Evolutionary conservation across 2,888 invertebrate species (phyloP), one percentile per base, ranked within the genome.

Genomic region (Ennomos fuscantarius): DNA sequence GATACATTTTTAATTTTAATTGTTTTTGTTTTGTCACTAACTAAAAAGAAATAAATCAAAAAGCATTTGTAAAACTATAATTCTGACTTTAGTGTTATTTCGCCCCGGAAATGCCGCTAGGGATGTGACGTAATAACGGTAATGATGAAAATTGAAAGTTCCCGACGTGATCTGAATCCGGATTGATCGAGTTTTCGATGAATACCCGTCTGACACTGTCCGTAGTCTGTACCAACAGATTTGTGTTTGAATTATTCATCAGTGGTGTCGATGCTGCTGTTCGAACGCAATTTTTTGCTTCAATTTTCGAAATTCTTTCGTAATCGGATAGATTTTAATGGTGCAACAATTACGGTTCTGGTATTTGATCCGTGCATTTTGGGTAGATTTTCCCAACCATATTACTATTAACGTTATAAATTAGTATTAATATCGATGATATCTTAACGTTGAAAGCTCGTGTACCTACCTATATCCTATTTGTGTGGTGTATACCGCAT

Each of bases 221-320:
- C 66, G 66, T 68, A 70, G 46, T 60, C 51, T 63, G 69, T 68
- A 71, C 69, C 72, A 70, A 76, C 79, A 77, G 76, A 82, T 82
- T 81, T 79, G 66, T 74, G 58, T 79, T 73, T 85, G 81, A 84
- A 84, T 82, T 77, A 84, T 84, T 84, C 80, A 82, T 79, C 62
- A 62, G 74, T 72, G 74, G 72, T 79, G 78, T 66, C 72, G 67
- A 74, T 68, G 58, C 61, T 65, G 59, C 63, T 71, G 52, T 65
- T 73, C 64, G 70, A 70, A 60, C 63, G 70, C 60, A 46, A 60
- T 55, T 62, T 60, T 55, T 62, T 58, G 39, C 57, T 35, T 15
- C 3, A n/a, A 10, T 41, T 65, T 69, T 69, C 66, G 60, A 63
- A 62, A 63, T 64, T 60, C 43, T 50, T 41, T 42, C 39, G 46